Evolutionary conservation across 2,888 invertebrate species (phyloP), one percentile per base, ranked within the genome.

Genomic region (Galerucella pusilla): DNA sequence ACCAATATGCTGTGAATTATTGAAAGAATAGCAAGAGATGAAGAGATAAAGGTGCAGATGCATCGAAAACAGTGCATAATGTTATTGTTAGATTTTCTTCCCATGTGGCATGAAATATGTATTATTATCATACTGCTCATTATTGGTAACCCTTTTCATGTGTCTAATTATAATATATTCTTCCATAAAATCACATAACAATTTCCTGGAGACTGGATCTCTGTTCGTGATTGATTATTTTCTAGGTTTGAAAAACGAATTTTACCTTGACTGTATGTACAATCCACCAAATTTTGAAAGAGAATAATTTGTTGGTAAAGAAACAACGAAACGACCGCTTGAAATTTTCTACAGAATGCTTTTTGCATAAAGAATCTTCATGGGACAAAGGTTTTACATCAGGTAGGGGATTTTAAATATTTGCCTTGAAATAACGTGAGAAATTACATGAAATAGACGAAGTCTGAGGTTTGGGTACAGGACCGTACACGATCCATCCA

Each of bases 151-250:
- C 12, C 9, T 46, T 46, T 46, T 46, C 46, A 46, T 46, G 12
- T 9, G 46, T 11, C 20, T 12, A 2, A 46, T 46, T 46, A 6
- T 46, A 46, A 46, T 46, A 46, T 46, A 46, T 46, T 46, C 12
- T 46, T 46, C 49, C 73, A 79, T 77, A 59, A 79, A 79, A 52
- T 75, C 65, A 5, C 45, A 28, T 57, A 77, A 79, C 57, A 70
- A 45, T 16, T 68, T 45, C 60, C 68, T 68, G n/a, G 75, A 64
- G 28, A 73, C 64, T 2, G 67, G 52, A 49, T 20, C 20, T 77
- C 63, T 57, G 46, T 60, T 35, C 66, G 16, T 59, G 78, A 67
- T 65, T 73, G 74, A 52, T 52, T 20, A 35, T 46, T 59, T 77
- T 78, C 46, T 77, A 16, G 73, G 20, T 20, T 49, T 12, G 64